A percentile compares a stretch with the other conserved stretches of the same genome.
These are phyloP conservation scores for Platysteira castanea DNA, from an alignment of 2,113 vertebrate genomes.

Conservation along the genomic window DNA sequence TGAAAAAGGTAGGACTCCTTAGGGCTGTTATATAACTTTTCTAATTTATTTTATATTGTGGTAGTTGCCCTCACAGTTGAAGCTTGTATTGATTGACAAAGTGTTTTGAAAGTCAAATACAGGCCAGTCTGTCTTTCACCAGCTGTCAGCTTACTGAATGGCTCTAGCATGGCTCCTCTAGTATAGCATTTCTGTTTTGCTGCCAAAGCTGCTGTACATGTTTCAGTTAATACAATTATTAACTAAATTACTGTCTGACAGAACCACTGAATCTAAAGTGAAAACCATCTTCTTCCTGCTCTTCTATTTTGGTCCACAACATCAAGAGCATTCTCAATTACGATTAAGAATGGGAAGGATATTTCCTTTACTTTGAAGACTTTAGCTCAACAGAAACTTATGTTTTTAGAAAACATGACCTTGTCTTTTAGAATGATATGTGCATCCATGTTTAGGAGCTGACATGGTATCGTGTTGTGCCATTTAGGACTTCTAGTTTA, in stretches of 20 bases:
- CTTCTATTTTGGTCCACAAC: not conserved
- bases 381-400: not conserved
- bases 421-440: not conserved
- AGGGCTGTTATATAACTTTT: not conserved
- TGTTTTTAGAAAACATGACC: not conserved
- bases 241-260: not conserved
- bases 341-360: not conserved
- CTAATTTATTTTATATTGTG: not conserved
- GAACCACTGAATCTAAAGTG: not conserved
- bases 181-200: not conserved
- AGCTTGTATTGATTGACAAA: conserved; percentile 7
- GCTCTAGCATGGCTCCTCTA: not conserved
- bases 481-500: not conserved
- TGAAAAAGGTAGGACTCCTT: not conserved
- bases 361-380: not conserved
- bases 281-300: not conserved
- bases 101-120: conserved; percentile 10
- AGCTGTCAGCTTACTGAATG: not conserved
- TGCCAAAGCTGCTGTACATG: not conserved
- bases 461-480: not conserved
- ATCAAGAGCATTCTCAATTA: not conserved
- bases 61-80: not conserved
- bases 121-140: not conserved
- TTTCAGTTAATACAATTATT: conserved; percentile 29
- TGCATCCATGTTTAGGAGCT: not conserved